These are phyloP conservation scores for Tipula unca DNA, from an alignment of 2,888 invertebrate species.

Conservation along the genomic window DNA sequence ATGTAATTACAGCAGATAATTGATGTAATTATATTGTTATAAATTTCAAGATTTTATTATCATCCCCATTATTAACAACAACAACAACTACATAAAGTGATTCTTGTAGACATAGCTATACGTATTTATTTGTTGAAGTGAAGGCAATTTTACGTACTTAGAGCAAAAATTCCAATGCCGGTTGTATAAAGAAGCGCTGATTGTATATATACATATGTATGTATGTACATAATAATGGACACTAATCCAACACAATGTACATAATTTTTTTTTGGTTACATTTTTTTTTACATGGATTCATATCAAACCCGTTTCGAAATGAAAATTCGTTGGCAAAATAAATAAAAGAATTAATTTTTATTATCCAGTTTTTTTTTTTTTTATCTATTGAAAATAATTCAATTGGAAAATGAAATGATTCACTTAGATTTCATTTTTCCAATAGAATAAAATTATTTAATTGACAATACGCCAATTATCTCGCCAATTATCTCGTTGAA, in stretches of 20 bases:
- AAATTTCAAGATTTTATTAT: neutral
- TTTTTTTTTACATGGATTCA: neutral
- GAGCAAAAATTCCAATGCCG: neutral
- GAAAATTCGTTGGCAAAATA: neutral
- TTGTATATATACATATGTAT: no score
- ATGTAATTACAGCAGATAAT: neutral
- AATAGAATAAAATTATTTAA: conserved; percentile 27
- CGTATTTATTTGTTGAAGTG: neutral
- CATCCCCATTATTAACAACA: neutral
- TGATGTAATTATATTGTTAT: neutral
- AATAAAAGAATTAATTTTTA: neutral
- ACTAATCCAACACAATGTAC: neutral
- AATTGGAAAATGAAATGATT: conserved; percentile 26
- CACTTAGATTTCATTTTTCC: conserved; percentile 23
- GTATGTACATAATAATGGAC: neutral
- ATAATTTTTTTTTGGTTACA: neutral
- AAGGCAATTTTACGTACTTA: neutral
- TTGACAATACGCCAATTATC: conserved; percentile 33
- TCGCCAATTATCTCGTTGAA: conserved; percentile 30
- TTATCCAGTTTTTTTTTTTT: conserved; percentile 25
- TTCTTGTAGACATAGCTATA: no score
- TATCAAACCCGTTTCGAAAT: neutral
- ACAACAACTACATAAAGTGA: no score
- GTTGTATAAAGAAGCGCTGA: neutral
- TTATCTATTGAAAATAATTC: conserved; percentile 25